phyloP scores from a whole-genome alignment of 1,140 invertebrate species.

The Delia radicum region DNA sequence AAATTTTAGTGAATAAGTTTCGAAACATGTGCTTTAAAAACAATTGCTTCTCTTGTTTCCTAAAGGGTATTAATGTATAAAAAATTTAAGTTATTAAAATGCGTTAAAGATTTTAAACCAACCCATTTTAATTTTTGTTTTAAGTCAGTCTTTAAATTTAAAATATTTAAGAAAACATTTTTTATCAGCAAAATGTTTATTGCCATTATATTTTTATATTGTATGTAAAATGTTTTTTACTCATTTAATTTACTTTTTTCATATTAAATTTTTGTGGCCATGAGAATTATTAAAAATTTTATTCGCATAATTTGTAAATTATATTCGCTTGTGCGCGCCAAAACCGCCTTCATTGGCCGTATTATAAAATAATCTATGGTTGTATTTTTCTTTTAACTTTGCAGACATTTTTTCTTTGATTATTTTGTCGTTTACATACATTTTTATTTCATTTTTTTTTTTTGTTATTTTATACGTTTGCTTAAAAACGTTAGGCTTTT shows the following conservation, averaged over 20 bases:
- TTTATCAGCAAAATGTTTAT: no score
- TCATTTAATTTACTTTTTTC: slow-evolving; percentile 30
- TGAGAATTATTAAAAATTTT: slow-evolving; percentile 55
- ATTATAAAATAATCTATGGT: not conserved
- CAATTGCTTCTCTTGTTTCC: no score
- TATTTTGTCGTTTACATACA: not conserved
- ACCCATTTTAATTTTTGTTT: no score
- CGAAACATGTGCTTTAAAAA: no score
- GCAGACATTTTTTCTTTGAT: not conserved
- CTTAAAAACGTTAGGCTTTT: not conserved
- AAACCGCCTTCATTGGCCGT: slow-evolving; percentile 13
- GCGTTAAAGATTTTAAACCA: slow-evolving; percentile 8
- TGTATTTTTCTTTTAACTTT: not conserved
- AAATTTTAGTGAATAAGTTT: no score
- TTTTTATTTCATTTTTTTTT: not conserved
- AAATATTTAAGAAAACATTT: no score
- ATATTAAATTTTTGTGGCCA: slow-evolving; percentile 34
- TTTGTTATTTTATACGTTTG: not conserved
- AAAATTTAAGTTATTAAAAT: not conserved
- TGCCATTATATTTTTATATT: not conserved
- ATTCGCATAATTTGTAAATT: slow-evolving; percentile 54
- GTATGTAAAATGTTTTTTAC: not conserved
- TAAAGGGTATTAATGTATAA: no score
- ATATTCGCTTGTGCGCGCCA: slow-evolving; percentile 33
- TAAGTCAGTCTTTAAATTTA: no score